Conservation (phyloP, 1,140 invertebrate species). For the Leptonema lineaticorne region DNA sequence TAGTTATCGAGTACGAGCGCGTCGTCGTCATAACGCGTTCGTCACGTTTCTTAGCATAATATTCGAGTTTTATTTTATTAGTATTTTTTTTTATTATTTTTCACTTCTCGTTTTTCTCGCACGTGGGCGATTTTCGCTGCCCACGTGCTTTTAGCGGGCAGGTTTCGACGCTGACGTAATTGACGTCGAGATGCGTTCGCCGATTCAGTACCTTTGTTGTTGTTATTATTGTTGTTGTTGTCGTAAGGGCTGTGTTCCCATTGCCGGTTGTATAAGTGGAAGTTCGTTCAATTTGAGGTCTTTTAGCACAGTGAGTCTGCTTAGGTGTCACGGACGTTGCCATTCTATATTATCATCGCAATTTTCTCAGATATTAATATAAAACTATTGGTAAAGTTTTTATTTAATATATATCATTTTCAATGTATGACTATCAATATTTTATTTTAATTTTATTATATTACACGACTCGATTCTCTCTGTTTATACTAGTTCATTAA, state of each 20-base stretch:
- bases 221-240: too few species aligned
- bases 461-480: too few species aligned
- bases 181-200: not conserved
- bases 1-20: not conserved
- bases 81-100: too few species aligned
- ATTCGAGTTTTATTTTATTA: too few species aligned
- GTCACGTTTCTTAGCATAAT: too few species aligned
- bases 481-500: too few species aligned
- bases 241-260: not conserved
- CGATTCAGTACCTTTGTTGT: not conserved
- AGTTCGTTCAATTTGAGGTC: not conserved
- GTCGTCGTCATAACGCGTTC: not conserved
- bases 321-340: not conserved
- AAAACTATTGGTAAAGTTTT: too few species aligned
- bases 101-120: too few species aligned
- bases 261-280: not conserved
- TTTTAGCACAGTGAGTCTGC: not conserved
- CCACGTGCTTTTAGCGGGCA: not conserved
- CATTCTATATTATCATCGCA: not conserved
- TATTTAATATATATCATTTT: too few species aligned
- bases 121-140: not conserved
- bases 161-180: not conserved
- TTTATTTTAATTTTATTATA: too few species aligned
- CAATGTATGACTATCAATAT: too few species aligned
- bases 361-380: too few species aligned